phyloP scores from a whole-genome alignment of 1,140 invertebrate genomes.

The Orius insidiosus region DNA sequence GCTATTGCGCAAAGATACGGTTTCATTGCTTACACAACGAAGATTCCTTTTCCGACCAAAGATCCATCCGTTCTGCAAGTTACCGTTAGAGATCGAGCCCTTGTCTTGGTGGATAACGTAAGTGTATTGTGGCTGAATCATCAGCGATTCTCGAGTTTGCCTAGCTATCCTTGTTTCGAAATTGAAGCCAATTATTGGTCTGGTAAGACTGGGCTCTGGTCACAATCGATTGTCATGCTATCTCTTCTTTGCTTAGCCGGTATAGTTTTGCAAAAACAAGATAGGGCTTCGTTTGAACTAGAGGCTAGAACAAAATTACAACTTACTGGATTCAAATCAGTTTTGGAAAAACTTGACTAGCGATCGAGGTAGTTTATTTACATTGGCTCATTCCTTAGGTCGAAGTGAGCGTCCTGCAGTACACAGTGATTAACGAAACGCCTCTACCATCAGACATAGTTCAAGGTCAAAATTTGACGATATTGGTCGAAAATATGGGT shows the following conservation, averaged over 20 bases:
- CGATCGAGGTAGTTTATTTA: no score
- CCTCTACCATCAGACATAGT: constrained; percentile 5
- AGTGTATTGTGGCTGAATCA: constrained; percentile 21
- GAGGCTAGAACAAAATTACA: no score
- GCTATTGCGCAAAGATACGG: constrained; percentile 22
- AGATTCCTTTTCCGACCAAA: neutral
- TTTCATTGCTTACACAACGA: constrained; percentile 8
- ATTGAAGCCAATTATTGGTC: no score
- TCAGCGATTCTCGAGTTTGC: no score
- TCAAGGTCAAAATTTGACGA: constrained; percentile 35
- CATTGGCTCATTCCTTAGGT: constrained; percentile 5
- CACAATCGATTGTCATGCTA: no score
- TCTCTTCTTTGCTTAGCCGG: no score
- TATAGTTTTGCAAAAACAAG: no score
- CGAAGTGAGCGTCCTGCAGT: constrained; percentile 8
- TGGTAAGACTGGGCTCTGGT: no score
- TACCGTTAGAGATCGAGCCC: constrained; percentile 44
- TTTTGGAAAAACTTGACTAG: no score
- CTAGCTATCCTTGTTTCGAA: no score
- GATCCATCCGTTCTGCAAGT: constrained; percentile 30
- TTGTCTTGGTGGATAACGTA: constrained; percentile 52
- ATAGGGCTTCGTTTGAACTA: no score
- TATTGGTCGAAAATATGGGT: constrained; percentile 72
- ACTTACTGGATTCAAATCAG: no score
- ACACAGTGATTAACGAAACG: constrained; percentile 13